These are phyloP conservation scores for Drosophila insularis DNA, from an alignment of 1,140 invertebrate species.

Conservation along the genomic window DNA sequence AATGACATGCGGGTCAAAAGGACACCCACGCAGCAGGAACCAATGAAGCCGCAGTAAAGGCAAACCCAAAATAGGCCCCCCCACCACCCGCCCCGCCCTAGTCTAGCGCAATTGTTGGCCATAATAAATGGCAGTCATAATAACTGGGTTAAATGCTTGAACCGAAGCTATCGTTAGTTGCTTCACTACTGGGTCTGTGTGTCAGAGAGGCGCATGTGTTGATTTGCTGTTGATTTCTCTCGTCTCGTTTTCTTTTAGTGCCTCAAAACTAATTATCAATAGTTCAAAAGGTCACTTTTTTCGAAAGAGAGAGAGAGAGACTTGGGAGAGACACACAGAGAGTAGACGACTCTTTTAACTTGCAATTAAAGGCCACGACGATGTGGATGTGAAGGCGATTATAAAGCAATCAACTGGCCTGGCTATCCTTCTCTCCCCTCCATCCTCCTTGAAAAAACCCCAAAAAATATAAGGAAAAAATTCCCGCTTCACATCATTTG, in stretches of 20 bases:
- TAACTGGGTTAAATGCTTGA: constrained; percentile 75
- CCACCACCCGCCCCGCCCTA: background rate
- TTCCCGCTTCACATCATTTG: constrained; percentile 69
- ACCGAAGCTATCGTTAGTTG: constrained; percentile 3
- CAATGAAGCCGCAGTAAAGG: constrained; percentile 52
- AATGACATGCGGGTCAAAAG: constrained; percentile 78
- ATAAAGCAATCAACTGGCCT: constrained; percentile 74
- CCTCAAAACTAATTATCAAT: constrained; percentile 72
- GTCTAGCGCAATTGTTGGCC: constrained; percentile 45
- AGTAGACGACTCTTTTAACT: constrained; percentile 62
- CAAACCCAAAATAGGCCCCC: constrained; percentile 4
- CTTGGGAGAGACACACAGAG: constrained; percentile 33
- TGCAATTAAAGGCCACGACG: constrained; percentile 65
- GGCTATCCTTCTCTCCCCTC: background rate
- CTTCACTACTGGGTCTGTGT: constrained; percentile 51
- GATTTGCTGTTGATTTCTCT: constrained; percentile 67
- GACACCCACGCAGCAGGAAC: constrained; percentile 60
- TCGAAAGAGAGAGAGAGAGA: background rate
- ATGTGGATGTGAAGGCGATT: constrained; percentile 52
- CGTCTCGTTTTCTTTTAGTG: constrained; percentile 36
- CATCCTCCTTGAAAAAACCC: background rate
- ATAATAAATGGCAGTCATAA: constrained; percentile 77
- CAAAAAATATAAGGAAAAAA: background rate
- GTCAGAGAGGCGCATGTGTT: constrained; percentile 63
- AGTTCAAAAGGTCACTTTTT: constrained; percentile 64